phyloP scores from a whole-genome alignment of 2,113 vertebrate species.

The Onychorhynchus coronatus region DNA sequence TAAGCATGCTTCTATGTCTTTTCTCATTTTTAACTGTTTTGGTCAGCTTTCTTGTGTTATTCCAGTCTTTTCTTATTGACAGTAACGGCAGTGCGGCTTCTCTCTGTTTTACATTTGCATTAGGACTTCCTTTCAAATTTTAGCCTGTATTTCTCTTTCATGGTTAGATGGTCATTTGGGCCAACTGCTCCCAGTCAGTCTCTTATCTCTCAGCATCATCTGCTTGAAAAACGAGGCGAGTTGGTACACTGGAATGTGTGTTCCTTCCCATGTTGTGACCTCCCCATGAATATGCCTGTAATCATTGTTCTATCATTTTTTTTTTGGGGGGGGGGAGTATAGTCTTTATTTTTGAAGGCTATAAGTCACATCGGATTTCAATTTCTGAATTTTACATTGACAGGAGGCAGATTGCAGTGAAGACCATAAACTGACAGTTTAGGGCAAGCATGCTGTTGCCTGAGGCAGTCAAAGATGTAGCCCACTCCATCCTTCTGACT shows the following conservation, averaged over 20 bases:
- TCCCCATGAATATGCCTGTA: neutral
- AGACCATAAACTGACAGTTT: conserved; percentile 72
- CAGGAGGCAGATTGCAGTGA: conserved; percentile 71
- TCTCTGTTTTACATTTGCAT: neutral
- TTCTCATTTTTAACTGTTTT: neutral
- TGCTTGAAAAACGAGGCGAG: neutral
- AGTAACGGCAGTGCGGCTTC: neutral
- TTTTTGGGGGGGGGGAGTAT: accelerated
- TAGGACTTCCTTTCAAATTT: neutral
- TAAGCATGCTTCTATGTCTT: neutral
- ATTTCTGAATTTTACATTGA: conserved; percentile 60
- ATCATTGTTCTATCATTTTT: neutral
- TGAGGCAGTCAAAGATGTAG: conserved; percentile 59
- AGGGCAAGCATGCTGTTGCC: conserved; percentile 69
- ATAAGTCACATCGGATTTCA: conserved; percentile 12
- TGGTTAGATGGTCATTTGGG: conserved; percentile 16
- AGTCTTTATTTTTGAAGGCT: conserved; percentile 33
- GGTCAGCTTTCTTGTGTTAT: neutral
- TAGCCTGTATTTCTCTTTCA: neutral
- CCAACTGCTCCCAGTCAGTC: neutral
- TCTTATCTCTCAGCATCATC: neutral
- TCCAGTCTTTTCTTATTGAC: neutral
- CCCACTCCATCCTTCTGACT: conserved; percentile 54
- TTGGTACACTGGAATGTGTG: neutral
- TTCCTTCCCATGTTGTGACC: neutral